These are phyloP conservation scores for Alethe castanea DNA, from an alignment of 2,113 vertebrate genomes.

Conservation along the genomic window DNA sequence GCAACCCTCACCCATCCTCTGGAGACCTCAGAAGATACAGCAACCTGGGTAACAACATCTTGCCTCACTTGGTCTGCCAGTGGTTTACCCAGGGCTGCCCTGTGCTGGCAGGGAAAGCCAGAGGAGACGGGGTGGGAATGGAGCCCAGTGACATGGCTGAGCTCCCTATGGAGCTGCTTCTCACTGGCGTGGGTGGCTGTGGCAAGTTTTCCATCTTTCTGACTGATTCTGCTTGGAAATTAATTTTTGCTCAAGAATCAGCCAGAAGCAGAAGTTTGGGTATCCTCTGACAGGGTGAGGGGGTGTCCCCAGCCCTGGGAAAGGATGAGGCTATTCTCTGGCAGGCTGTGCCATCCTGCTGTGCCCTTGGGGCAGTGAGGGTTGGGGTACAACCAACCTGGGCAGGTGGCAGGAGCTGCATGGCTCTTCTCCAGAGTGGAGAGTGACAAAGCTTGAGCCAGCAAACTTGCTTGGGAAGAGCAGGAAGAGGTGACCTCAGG, in stretches of 20 bases:
- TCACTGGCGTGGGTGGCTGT: fast-evolving
- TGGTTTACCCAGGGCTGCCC: background rate
- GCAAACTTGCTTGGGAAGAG: background rate
- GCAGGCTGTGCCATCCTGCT: background rate
- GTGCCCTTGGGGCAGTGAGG: fast-evolving
- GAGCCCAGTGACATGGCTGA: background rate
- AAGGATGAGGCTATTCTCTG: background rate
- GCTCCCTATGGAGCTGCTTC: fast-evolving
- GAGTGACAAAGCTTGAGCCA: background rate
- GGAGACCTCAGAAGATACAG: fast-evolving
- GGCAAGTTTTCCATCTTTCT: background rate
- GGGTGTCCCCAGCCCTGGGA: background rate
- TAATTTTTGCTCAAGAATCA: background rate
- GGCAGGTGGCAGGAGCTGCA: fast-evolving
- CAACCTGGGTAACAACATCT: fast-evolving
- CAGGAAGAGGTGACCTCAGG: fast-evolving
- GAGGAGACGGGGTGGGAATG: background rate
- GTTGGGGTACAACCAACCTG: background rate
- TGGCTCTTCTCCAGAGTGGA: background rate
- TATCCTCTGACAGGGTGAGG: fast-evolving
- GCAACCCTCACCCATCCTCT: background rate
- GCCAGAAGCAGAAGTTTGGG: background rate
- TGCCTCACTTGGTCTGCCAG: background rate
- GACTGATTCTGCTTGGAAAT: background rate
- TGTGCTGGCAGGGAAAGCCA: background rate